Conservation (phyloP, 2,797 vertebrate species). For the Xenopus petersii region DNA sequence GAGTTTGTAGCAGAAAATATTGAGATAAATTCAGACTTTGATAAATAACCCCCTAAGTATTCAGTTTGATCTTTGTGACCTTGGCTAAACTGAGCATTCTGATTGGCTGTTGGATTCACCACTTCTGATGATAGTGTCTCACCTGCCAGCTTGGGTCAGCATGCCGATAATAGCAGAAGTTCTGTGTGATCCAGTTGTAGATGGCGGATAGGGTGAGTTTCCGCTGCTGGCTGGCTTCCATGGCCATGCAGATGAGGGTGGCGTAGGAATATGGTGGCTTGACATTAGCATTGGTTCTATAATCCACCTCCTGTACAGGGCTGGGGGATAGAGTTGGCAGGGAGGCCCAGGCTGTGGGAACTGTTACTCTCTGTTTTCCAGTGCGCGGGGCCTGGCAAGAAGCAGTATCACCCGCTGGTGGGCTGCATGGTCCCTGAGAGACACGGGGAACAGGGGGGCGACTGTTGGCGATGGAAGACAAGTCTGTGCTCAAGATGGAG, state of each 20-base stretch:
- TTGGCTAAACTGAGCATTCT: no score
- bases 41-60: no score
- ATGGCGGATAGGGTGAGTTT: slow-evolving; percentile 83
- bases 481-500: slow-evolving; percentile 76
- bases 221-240: slow-evolving; percentile 79
- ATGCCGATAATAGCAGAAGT: slow-evolving; percentile 84
- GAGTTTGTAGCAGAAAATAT: no score
- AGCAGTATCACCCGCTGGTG: slow-evolving; percentile 75
- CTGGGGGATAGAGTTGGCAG: slow-evolving; percentile 51
- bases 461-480: slow-evolving; percentile 63
- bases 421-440: slow-evolving; percentile 75
- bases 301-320: slow-evolving; percentile 70
- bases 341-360: slow-evolving; percentile 59
- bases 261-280: slow-evolving; percentile 84
- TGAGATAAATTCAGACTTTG: no score
- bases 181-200: slow-evolving; percentile 83
- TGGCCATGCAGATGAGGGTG: slow-evolving; percentile 84
- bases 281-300: slow-evolving; percentile 73
- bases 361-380: slow-evolving; percentile 60
- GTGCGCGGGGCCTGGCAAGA: slow-evolving; percentile 69
- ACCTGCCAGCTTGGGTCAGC: slow-evolving; percentile 89
- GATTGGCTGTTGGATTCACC: no score
- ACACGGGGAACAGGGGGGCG: slow-evolving; percentile 54
- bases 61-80: no score
- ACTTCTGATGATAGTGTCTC: slow-evolving; percentile 44